Evolutionary conservation across 2,797 vertebrate species (phyloP), one percentile per base, ranked within the genome.

Genomic region (Distichodus sexfasciatus): DNA sequence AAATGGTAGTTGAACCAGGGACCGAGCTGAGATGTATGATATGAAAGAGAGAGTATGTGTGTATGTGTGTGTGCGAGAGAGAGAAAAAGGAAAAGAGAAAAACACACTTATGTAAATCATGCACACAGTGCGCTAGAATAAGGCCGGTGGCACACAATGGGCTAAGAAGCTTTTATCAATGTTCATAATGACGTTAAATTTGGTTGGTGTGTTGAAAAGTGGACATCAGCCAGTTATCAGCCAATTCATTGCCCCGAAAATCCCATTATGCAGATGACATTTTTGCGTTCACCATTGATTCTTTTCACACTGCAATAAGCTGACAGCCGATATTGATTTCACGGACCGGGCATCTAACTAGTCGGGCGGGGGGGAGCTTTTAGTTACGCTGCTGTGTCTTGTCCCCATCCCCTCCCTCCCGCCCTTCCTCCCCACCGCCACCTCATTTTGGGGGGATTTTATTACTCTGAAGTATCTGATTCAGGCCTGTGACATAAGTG

Each of bases 1-100:
- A 65, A 72, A 70, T 55, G 58, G 69, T 68, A 47, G 60, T 68
- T 76, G 66, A 72, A 66, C 66, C 69, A 41, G 63, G 68, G 43
- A 47, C 62, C 47, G 50, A 31, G 50, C 44, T 24, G 53, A 58
- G 63, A 66, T 57, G 53, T 44, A 50, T 38, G 7, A 54, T 24
- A 43, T 61, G 66, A 41, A 21, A 41, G 58, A 41, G 54, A 60
- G 44, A 63, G 19, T n/a, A n/a, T n/a, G n/a, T n/a, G n/a, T n/a
- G n/a, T n/a, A n/a, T n/a, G n/a, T n/a, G n/a, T n/a, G n/a, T n/a
- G n/a, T n/a, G n/a, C n/a, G n/a, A n/a, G n/a, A n/a, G n/a, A n/a
- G n/a, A n/a, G n/a, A n/a, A n/a, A n/a, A n/a, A n/a, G n/a, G n/a
- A n/a, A n/a, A n/a, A n/a, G n/a, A n/a, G 7, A 55, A 17, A 46